phyloP scores from a whole-genome alignment of 1,140 invertebrate genomes.

The Pinna nobilis region DNA sequence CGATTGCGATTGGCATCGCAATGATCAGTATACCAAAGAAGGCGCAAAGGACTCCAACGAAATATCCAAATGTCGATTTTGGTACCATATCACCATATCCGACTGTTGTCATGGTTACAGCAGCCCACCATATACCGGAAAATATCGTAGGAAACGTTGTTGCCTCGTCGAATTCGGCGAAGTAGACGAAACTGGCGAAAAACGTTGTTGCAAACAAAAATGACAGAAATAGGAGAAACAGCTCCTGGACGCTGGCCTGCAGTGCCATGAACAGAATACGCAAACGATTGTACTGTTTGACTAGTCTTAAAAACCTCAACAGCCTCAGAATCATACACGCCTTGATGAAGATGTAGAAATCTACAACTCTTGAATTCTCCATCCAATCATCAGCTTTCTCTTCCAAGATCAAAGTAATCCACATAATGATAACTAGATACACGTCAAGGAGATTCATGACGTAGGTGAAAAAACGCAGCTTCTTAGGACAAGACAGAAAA shows the following conservation, averaged over 20 bases:
- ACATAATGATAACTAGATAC: constrained; percentile 12
- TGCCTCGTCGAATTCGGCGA: constrained; percentile 50
- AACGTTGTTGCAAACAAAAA: constrained; percentile 50
- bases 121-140: constrained; percentile 95
- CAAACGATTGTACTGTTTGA: constrained; percentile 38
- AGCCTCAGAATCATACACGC: constrained; percentile 39
- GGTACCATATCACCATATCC: constrained; percentile 84
- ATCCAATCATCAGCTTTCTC: background rate
- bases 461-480: constrained; percentile 11
- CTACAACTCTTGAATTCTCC: background rate
- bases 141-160: constrained; percentile 83
- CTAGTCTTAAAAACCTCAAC: constrained; percentile 45
- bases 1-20: constrained; percentile 14
- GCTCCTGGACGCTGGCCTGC: constrained; percentile 55
- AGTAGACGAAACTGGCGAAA: constrained; percentile 57
- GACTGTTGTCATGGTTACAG: constrained; percentile 98
- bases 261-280: constrained; percentile 60
- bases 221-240: constrained; percentile 54
- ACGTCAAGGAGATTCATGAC: constrained; percentile 25
- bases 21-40: constrained; percentile 3
- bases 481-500: constrained; percentile 26
- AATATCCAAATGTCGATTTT: constrained; percentile 59
- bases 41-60: constrained; percentile 80
- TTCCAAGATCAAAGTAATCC: constrained; percentile 5
- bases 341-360: constrained; percentile 19